Percentiles rank a stretch among this genome's conserved stretches.
These are phyloP conservation scores for Macaca mulatta DNA, from an alignment of 2,113 vertebrate genomes.

Conservation along the genomic window DNA sequence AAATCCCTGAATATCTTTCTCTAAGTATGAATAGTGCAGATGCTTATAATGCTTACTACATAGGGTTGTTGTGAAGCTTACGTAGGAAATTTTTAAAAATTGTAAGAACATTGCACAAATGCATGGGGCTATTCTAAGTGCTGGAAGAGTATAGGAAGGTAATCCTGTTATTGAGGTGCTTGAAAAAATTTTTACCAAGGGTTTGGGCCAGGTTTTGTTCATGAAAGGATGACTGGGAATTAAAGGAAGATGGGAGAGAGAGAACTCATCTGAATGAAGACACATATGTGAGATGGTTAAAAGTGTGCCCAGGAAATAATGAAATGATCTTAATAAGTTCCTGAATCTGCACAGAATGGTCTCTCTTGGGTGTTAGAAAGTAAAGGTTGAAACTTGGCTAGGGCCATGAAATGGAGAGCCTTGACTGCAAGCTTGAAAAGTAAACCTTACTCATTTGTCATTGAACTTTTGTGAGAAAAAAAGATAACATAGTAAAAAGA, in stretches of 20 bases:
- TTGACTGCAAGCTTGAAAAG: neutral
- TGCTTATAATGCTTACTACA: neutral
- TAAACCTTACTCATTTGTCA: neutral
- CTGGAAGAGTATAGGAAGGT: neutral
- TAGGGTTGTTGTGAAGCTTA: neutral
- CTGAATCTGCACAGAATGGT: neutral
- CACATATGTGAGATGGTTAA: neutral
- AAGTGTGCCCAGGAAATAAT: neutral
- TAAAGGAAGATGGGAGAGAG: neutral
- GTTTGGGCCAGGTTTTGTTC: neutral
- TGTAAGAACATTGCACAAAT: neutral
- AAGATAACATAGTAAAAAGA: neutral
- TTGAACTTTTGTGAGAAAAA: neutral
- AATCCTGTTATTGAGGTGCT: neutral
- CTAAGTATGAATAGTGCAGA: neutral
- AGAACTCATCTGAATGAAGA: neutral
- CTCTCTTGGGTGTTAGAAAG: neutral
- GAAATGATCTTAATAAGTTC: neutral
- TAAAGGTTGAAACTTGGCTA: neutral
- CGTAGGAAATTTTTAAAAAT: neutral
- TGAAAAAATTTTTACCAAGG: neutral
- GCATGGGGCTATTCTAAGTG: neutral
- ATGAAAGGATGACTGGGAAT: neutral
- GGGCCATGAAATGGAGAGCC: neutral
- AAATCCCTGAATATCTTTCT: neutral